phyloP scores from a whole-genome alignment of 2,888 invertebrate genomes.

The Enchytraeus crypticus region DNA sequence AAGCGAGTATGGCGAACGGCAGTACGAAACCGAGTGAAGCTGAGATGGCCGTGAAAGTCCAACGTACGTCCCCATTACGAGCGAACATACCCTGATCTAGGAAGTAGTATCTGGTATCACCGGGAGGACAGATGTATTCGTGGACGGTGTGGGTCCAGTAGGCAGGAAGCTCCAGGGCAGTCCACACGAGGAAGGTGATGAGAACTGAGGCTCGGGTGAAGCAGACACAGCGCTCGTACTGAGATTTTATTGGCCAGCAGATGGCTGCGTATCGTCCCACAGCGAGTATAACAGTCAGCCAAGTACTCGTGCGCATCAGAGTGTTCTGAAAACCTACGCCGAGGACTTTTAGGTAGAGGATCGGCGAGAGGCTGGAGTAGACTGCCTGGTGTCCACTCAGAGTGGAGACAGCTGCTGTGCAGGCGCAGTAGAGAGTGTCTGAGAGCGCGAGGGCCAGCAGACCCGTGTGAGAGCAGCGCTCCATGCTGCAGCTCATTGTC shows the following conservation, averaged over 20 bases:
- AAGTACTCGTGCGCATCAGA: constrained; percentile 42
- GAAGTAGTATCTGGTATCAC: background rate
- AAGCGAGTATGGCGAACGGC: constrained; percentile 38
- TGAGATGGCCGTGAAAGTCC: constrained; percentile 29
- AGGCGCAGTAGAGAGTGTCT: constrained; percentile 42
- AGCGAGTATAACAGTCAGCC: constrained; percentile 46
- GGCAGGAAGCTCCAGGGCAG: constrained; percentile 11
- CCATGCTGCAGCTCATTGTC: constrained; percentile 40
- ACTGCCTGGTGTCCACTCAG: constrained; percentile 20
- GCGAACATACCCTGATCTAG: constrained; percentile 17
- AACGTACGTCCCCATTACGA: constrained; percentile 3
- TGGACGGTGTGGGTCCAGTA: constrained; percentile 16
- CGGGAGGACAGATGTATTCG: constrained; percentile 1
- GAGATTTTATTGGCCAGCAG: constrained; percentile 43
- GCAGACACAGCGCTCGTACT: constrained; percentile 37
- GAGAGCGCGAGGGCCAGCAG: constrained; percentile 42
- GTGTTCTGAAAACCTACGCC: constrained; percentile 37
- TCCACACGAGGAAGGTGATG: constrained; percentile 19
- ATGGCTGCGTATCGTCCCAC: constrained; percentile 45
- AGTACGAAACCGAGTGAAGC: constrained; percentile 39
- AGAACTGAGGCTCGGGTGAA: constrained; percentile 35
- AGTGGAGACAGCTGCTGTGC: constrained; percentile 37
- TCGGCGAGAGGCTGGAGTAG: background rate
- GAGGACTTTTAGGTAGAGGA: constrained; percentile 23
- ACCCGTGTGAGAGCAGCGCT: constrained; percentile 42